These are phyloP conservation scores for Amiota mariae DNA, from an alignment of 2,888 invertebrate species.

Conservation along the genomic window DNA sequence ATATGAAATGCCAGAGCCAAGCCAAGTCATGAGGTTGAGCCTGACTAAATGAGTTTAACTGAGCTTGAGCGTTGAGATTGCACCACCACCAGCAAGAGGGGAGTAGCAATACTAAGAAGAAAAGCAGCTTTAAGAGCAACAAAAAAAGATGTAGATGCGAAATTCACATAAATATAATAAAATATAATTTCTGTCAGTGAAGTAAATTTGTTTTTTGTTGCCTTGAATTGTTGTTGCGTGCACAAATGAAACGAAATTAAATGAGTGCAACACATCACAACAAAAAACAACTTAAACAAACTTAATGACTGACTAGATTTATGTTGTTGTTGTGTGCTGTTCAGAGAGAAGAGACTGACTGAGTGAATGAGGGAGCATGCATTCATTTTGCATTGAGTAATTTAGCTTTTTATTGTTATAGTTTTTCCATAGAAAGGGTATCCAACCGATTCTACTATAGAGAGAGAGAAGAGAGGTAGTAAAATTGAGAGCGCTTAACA, in stretches of 20 bases:
- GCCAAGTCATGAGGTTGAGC: background rate
- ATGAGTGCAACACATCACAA: slow-evolving; percentile 3
- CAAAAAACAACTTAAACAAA: slow-evolving; percentile 9
- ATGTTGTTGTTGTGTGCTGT: too few relatives aligned
- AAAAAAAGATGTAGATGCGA: slow-evolving; percentile 26
- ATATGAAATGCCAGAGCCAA: background rate
- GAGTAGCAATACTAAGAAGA: background rate
- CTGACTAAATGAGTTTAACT: slow-evolving; percentile 11
- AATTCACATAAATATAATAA: slow-evolving; percentile 49
- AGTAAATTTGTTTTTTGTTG: slow-evolving; percentile 17
- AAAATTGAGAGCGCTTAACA: too few relatives aligned
- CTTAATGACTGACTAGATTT: background rate
- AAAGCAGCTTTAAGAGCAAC: slow-evolving; percentile 3
- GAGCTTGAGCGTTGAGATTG: background rate
- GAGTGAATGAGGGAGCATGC: background rate
- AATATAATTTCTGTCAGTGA: slow-evolving; percentile 48
- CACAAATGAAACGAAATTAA: slow-evolving; percentile 29
- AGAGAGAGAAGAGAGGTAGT: too few relatives aligned
- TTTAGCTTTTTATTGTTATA: background rate
- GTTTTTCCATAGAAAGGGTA: background rate
- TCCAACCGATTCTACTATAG: background rate
- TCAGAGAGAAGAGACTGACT: background rate
- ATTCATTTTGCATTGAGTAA: slow-evolving; percentile 3
- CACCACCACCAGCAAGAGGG: background rate
- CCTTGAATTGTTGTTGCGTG: background rate